Base-by-base conservation (phyloP, 2,888 invertebrate species). In the Philhelius pedissequus region DNA sequence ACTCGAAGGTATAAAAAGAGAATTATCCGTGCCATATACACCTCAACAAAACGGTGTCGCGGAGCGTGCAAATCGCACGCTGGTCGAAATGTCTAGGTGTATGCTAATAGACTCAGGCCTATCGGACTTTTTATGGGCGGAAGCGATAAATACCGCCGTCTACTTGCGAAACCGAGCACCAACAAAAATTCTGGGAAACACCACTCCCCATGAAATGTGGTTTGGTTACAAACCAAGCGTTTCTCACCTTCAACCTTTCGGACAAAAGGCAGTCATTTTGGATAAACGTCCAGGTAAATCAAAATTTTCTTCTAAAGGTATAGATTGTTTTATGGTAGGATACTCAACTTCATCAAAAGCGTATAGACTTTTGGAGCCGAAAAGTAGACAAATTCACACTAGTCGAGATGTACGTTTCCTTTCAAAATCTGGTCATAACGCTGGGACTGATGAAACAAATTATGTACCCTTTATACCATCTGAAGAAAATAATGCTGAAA, bases 31-130 rank as follows among this genome's bases (percentile, higher is more conserved):
- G 13, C 35, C 45, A n/a, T 77, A 86, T 20, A 82, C 86, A 2
- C 86, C 80, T 2, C 82, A 86, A 20, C 81, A 86, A 75, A 87
- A 86, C 27, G 86, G 86, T n/a, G 75, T 86, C 3, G 81, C 84
- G 0, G 86, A 84, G 56, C 73, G 86, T 2, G 78, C 62, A 7
- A 87, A 87, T 35, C 11, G 77, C 8, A 84, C 86, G 0, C 22
- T 86, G 0, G 60, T 89, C 8, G 88, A 89, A 13, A 84, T 86
- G 66, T 87, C 88, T 2, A 70, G 89, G n/a, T 86, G 87, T 15
- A 86, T 90, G 86, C 25, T 90, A 25, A 56, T 83, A 0, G 74
- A 86, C 27, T 74, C 86, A 6, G 82, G 75, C 4, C 43, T 89
- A 1, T 86, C 15, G 86, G 88, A 74, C 43, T 38, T 79, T 7